Evolutionary conservation across 2,888 invertebrate species (phyloP).

Genomic region (Chrysopilus asiliformis): DNA sequence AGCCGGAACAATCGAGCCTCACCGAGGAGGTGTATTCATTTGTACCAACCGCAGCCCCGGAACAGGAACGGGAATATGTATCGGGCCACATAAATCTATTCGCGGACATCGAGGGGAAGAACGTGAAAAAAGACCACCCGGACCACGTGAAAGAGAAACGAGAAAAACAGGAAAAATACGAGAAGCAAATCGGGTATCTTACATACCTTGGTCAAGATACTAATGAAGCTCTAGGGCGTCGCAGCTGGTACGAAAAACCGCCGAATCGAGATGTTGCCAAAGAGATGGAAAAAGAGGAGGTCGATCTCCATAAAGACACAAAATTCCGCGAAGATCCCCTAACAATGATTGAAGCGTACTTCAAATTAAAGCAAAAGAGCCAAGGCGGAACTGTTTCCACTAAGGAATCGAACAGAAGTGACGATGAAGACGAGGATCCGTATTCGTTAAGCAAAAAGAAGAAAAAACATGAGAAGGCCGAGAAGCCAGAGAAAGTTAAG

Average conservation of each 20-base stretch:
- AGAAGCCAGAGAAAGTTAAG: slow-evolving; percentile 14
- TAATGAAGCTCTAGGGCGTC: slow-evolving; percentile 69
- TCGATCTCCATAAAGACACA: slow-evolving; percentile 49
- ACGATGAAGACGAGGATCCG: background rate
- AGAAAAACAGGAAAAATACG: slow-evolving; percentile 88
- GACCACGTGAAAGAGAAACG: slow-evolving; percentile 84
- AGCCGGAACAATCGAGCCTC: slow-evolving; percentile 23
- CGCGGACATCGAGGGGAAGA: slow-evolving; percentile 64
- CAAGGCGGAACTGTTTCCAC: slow-evolving; percentile 6
- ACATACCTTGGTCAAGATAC: slow-evolving; percentile 92
- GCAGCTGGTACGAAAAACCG: slow-evolving; percentile 76
- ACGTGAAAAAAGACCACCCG: slow-evolving; percentile 53
- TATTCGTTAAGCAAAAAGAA: slow-evolving; percentile 20
- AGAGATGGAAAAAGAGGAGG: slow-evolving; percentile 34
- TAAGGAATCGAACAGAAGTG: background rate
- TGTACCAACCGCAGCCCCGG: slow-evolving; percentile 7
- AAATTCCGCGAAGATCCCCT: slow-evolving; percentile 64
- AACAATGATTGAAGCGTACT: slow-evolving; percentile 43
- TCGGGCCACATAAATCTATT: slow-evolving; percentile 71
- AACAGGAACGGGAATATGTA: slow-evolving; percentile 13
- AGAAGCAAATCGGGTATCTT: slow-evolving; percentile 92
- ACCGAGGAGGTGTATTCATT: too few species aligned
- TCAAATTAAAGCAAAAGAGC: slow-evolving; percentile 15
- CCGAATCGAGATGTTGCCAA: slow-evolving; percentile 35
- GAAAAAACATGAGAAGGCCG: slow-evolving; percentile 27